Evolutionary conservation across 2,888 invertebrate genomes (phyloP).

Genomic region (Seladonia tumulorum): DNA sequence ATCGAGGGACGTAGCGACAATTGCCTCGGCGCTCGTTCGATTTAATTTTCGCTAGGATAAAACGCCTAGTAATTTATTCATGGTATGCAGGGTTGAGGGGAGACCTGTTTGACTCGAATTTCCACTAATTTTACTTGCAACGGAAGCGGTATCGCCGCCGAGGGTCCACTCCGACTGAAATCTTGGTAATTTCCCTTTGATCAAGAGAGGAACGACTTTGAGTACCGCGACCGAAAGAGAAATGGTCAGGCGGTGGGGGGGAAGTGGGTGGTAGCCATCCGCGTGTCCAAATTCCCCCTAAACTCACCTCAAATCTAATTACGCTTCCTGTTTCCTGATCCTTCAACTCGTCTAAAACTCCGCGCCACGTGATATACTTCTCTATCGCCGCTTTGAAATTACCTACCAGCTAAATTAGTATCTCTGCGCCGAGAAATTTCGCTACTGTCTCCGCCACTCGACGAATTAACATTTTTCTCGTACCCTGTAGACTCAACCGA

Average conservation of each 20-base stretch:
- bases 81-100: neutral
- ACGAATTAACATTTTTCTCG: neutral
- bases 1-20: neutral
- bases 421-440: neutral
- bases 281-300: constrained; percentile 15
- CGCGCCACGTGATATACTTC: neutral
- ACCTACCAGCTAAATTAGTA: neutral
- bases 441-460: neutral
- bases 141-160: constrained; percentile 19
- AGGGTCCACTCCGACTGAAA: constrained; percentile 23
- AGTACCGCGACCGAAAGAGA: constrained; percentile 29
- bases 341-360: neutral
- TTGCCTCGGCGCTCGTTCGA: neutral
- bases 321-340: constrained; percentile 2
- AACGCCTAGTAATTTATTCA: neutral
- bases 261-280: neutral
- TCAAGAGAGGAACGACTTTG: constrained; percentile 21
- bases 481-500: neutral
- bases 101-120: constrained; percentile 28
- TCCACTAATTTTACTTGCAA: constrained; percentile 10
- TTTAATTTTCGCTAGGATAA: neutral
- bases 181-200: constrained; percentile 55
- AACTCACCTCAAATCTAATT: constrained; percentile 27
- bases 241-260: constrained; percentile 12
- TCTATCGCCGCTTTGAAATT: neutral